Conservation (phyloP, 1,140 invertebrate genomes). For the Macrobrachium rosenbergii region DNA sequence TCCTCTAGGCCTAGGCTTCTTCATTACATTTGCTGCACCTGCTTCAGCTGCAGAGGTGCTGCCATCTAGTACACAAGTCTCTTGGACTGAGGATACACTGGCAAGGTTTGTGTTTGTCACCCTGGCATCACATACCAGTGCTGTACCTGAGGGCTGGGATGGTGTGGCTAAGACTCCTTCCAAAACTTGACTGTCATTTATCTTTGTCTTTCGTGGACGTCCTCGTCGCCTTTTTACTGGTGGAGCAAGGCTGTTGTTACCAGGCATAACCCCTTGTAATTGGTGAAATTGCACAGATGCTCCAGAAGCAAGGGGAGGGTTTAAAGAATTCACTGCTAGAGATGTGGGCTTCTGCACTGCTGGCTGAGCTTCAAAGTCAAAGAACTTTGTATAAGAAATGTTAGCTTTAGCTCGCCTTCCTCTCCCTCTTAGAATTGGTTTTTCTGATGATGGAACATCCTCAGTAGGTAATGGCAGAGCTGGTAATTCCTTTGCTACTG, state of each 20-base stretch:
- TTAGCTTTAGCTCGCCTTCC: neutral
- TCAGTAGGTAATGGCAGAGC: too few relatives aligned
- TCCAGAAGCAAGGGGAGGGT: too few relatives aligned
- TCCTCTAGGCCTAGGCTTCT: constrained; percentile 29
- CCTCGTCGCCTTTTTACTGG: neutral
- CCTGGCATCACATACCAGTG: neutral
- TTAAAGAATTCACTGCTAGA: neutral
- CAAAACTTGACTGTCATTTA: neutral
- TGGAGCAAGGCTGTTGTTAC: neutral
- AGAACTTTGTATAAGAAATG: neutral
- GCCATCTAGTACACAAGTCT: too few relatives aligned
- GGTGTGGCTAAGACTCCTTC: neutral
- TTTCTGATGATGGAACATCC: too few relatives aligned
- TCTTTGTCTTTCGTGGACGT: neutral
- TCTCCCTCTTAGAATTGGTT: neutral
- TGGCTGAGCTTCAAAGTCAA: constrained; percentile 32
- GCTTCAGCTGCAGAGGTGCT: too few relatives aligned
- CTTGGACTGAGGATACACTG: too few relatives aligned
- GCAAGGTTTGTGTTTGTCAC: too few relatives aligned
- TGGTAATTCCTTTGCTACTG: too few relatives aligned
- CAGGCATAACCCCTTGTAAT: too few relatives aligned
- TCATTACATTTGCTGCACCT: neutral
- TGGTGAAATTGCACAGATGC: too few relatives aligned
- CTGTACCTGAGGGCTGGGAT: neutral
- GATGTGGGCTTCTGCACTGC: neutral